These are phyloP conservation scores for Allygus modestus DNA, from an alignment of 2,888 invertebrate genomes.

Conservation along the genomic window DNA sequence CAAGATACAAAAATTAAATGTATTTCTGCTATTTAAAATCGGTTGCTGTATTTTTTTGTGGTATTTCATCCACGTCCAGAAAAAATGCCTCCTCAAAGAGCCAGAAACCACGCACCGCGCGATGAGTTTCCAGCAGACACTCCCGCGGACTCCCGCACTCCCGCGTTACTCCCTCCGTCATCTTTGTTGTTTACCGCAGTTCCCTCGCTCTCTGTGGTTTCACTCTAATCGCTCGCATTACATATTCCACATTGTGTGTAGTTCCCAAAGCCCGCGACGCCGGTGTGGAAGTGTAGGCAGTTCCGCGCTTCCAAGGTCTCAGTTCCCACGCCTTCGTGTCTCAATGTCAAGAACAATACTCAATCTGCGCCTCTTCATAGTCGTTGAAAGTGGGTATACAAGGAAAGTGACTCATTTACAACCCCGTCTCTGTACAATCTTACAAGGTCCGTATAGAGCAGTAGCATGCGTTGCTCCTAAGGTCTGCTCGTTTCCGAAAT, in stretches of 20 bases:
- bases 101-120: too few relatives aligned
- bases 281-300: background rate
- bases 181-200: background rate
- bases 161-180: background rate
- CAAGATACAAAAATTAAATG: too few relatives aligned
- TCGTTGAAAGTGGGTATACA: background rate
- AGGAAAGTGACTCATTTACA: background rate
- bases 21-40: too few relatives aligned
- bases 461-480: too few relatives aligned
- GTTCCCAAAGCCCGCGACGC: slow-evolving; percentile 9
- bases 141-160: background rate
- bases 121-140: too few relatives aligned
- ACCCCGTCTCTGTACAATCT: too few relatives aligned
- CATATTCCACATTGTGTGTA: slow-evolving; percentile 1
- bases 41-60: too few relatives aligned
- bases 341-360: slow-evolving; percentile 23
- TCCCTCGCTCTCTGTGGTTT: slow-evolving; percentile 6
- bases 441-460: too few relatives aligned
- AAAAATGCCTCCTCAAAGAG: too few relatives aligned
- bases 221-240: slow-evolving; percentile 12
- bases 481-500: too few relatives aligned
- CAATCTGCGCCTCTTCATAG: background rate
- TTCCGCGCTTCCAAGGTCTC: background rate
- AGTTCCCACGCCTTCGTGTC: background rate
- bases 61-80: too few relatives aligned